Conservation (phyloP, 2,797 vertebrate species). For the Dipus sagitta region DNA sequence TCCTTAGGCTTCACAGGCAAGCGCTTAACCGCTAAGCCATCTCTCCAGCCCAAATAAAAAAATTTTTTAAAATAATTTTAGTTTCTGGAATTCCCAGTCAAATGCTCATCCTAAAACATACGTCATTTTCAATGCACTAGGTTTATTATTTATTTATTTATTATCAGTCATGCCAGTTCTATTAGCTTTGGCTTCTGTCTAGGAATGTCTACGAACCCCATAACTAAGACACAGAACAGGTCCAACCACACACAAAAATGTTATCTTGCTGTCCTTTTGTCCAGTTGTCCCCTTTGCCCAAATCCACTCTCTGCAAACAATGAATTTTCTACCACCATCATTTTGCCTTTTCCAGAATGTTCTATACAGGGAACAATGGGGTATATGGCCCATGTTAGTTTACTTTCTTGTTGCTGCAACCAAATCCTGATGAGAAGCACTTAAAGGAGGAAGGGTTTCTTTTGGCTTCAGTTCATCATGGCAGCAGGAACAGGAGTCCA, state of each 20-base stretch:
- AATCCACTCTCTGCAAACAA: not conserved
- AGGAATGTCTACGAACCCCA: not conserved
- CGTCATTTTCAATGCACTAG: slow-evolving; percentile 1
- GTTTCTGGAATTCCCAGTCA: not conserved
- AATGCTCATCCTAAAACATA: not conserved
- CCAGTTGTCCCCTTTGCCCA: not conserved
- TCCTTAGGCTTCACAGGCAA: no score
- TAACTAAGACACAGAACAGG: not conserved
- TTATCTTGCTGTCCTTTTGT: not conserved
- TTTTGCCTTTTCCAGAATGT: slow-evolving; percentile 30
- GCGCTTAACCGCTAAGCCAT: no score
- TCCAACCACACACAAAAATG: not conserved
- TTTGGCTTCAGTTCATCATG: no score
- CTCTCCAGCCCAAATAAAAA: no score
- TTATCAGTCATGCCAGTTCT: not conserved
- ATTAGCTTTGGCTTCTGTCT: not conserved
- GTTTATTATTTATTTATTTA: not conserved
- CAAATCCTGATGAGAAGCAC: no score
- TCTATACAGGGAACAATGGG: not conserved
- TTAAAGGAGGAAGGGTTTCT: no score
- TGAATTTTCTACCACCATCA: not conserved
- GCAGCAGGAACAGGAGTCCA: no score
- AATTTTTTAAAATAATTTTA: not conserved
- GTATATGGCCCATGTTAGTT: not conserved
- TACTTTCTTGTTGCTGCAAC: no score